Percentiles rank a stretch among this genome's conserved stretches.
Evolutionary conservation across 2,113 vertebrate species (phyloP).

Genomic region (Calyptommatus sinebrachiatus): DNA sequence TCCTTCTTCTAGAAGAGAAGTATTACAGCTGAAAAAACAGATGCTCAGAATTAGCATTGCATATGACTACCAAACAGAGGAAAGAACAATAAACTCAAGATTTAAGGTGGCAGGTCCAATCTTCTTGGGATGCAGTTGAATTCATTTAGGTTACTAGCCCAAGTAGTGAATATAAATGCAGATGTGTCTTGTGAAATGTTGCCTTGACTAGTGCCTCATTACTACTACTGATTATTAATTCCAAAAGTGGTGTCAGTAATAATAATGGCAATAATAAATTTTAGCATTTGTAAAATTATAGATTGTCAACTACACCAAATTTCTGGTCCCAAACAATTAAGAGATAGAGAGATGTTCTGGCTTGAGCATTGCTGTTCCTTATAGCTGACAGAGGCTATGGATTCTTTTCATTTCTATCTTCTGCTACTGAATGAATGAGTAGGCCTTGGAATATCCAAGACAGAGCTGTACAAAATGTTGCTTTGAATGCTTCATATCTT

Average conservation of each 20-base stretch:
- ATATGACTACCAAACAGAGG: not conserved
- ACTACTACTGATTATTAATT: not conserved
- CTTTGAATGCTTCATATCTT: no score
- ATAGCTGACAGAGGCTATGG: not conserved
- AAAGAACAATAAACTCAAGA: constrained; percentile 8
- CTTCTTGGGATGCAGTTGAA: constrained; percentile 8
- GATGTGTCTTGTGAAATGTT: not conserved
- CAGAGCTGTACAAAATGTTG: no score
- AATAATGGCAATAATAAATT: no score
- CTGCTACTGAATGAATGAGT: not conserved
- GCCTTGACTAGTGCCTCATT: not conserved
- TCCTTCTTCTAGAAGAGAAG: constrained; percentile 86
- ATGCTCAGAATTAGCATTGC: not conserved
- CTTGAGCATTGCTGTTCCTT: not conserved
- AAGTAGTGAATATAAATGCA: not conserved
- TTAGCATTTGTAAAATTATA: no score
- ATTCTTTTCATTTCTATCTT: not conserved
- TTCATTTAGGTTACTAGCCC: not conserved
- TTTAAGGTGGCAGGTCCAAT: not conserved
- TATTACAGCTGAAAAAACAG: constrained; percentile 70
- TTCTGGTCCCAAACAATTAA: no score
- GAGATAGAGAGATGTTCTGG: not conserved
- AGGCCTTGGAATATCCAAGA: not conserved
- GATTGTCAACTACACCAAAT: no score
- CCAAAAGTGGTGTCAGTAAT: no score